Evolutionary conservation across 2,797 vertebrate genomes (phyloP).

Genomic region (Takifugu rubripes): DNA sequence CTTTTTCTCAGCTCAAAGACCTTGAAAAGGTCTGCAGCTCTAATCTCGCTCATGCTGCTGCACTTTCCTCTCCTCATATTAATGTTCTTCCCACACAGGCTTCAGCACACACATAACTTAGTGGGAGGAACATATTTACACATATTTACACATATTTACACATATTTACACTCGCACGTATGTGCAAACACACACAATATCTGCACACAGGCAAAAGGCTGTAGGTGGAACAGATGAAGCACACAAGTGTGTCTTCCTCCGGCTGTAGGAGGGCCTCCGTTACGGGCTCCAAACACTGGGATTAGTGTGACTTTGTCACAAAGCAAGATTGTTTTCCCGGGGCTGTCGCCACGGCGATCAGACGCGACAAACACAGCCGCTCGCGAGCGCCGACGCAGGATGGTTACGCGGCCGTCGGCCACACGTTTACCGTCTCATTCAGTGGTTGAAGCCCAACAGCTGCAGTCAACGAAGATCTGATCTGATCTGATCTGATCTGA

Average conservation of each 20-base stretch:
- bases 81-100: conserved; percentile 57
- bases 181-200: conserved; percentile 36
- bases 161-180: conserved; percentile 43
- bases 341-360: conserved; percentile 52
- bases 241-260: conserved; percentile 44
- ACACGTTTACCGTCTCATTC: too few relatives aligned
- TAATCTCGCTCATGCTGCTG: too few relatives aligned
- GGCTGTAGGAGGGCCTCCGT: conserved; percentile 71
- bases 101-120: conserved; percentile 61
- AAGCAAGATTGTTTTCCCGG: conserved; percentile 72
- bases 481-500: too few relatives aligned
- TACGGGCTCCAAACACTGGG: conserved; percentile 75
- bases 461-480: too few relatives aligned
- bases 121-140: conserved; percentile 69
- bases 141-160: conserved; percentile 55
- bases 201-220: conserved; percentile 8
- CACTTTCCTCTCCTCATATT: conserved; percentile 43
- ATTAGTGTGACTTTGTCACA: conserved; percentile 75
- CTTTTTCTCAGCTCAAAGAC: too few relatives aligned
- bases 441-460: too few relatives aligned
- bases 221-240: conserved; percentile 60
- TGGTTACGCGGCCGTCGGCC: too few relatives aligned
- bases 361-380: conserved; percentile 26
- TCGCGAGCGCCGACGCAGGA: conserved; percentile 8
- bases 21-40: too few relatives aligned